phyloP scores from a whole-genome alignment of 1,140 invertebrate species.

The Akabosia matsudoensis region DNA sequence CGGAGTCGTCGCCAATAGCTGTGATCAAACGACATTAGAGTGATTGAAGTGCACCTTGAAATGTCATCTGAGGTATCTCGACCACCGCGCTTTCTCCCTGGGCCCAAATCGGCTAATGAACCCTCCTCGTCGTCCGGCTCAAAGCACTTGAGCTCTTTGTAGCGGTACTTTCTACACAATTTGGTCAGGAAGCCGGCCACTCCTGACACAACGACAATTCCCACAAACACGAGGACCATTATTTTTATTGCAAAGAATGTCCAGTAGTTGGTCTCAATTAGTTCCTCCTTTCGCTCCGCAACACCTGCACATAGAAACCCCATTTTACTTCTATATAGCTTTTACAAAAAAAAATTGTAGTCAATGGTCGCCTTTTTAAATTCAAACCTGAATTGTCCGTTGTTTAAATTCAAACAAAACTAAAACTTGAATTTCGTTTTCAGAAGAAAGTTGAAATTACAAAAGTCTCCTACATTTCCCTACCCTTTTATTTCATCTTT shows the following conservation, averaged over 20 bases:
- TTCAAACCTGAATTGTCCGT: too few relatives aligned
- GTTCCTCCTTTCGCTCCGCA: conserved; percentile 14
- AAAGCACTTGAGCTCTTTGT: conserved; percentile 40
- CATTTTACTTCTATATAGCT: too few relatives aligned
- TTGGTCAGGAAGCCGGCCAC: conserved; percentile 39
- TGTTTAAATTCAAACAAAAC: too few relatives aligned
- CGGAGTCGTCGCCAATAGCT: conserved; percentile 37
- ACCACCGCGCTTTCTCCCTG: background rate
- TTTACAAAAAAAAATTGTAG: too few relatives aligned
- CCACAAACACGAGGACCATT: conserved; percentile 32
- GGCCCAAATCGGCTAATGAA: conserved; percentile 1
- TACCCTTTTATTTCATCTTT: too few relatives aligned
- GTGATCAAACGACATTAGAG: conserved; percentile 45
- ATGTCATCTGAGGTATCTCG: background rate
- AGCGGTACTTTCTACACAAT: conserved; percentile 36
- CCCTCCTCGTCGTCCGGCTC: conserved; percentile 28
- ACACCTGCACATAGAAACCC: background rate
- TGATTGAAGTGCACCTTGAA: conserved; percentile 44
- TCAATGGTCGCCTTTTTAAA: too few relatives aligned
- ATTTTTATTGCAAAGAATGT: conserved; percentile 38
- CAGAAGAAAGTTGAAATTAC: too few relatives aligned
- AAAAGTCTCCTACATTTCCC: too few relatives aligned
- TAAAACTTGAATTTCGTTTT: too few relatives aligned
- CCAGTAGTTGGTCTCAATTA: conserved; percentile 37
- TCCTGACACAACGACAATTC: conserved; percentile 26